Conservation (phyloP, 1,140 invertebrate species). For the Lepidurus couesii region DNA sequence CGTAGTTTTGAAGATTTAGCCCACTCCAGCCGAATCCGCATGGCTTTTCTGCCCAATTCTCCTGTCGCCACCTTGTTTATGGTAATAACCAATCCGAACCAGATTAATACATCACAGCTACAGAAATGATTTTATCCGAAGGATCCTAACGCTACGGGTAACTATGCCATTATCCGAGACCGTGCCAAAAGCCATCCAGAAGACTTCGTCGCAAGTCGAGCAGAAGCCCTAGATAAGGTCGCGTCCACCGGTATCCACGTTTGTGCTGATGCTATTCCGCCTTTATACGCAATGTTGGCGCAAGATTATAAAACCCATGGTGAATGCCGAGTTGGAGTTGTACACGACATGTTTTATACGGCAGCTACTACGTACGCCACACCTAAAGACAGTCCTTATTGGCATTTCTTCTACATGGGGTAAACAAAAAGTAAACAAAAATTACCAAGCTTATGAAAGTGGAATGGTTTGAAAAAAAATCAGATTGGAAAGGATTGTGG, state of each 20-base stretch:
- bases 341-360: neutral
- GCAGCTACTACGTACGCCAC: neutral
- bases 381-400: neutral
- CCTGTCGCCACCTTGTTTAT: neutral
- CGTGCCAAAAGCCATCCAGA: neutral
- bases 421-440: neutral
- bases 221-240: neutral
- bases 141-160: neutral
- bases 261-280: neutral
- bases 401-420: constrained; percentile 2
- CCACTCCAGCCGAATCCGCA: neutral
- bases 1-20: neutral
- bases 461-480: neutral
- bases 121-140: neutral
- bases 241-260: neutral
- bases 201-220: neutral
- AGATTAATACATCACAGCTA: neutral
- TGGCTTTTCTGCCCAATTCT: neutral
- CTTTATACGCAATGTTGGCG: neutral
- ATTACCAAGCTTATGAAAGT: neutral
- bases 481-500: neutral
- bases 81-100: neutral
- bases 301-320: neutral
- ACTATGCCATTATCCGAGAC: neutral
- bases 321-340: neutral